Evolutionary conservation across 2,888 invertebrate genomes (phyloP), one percentile per base, ranked within the genome.

Genomic region (Hypomecis atomaria): DNA sequence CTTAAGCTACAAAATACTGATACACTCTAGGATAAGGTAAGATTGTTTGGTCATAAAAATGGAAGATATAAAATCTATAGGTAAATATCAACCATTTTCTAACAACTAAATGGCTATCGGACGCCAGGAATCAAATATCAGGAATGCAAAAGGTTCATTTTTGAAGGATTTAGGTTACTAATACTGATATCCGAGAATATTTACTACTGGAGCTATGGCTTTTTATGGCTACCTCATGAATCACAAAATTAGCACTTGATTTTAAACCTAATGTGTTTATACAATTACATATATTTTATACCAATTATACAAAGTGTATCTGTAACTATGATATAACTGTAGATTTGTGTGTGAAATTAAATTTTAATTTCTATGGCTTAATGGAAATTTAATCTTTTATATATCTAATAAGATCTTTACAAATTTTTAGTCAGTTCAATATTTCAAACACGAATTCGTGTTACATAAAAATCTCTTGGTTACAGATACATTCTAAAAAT

Each of bases 171-270:
- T 69, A 62, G 69, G 73, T 71, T 71, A 71, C 81, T 85, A 87
- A 88, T 86, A 88, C 86, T 88, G 87, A 77, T 81, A 73, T 74
- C 69, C 23, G 36, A 60, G 42, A 76, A 73, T 71, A 79, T 78
- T 77, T 77, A 78, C 68, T 72, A 69, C 58, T 76, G 74, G 71
- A 78, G 60, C 82, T 90, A 92, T 92, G 92, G 92, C 92, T 90
- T 90, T 85, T 79, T 87, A 91, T 92, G 92, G 92, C 92, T 91
- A 91, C 90, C 90, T 89, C 90, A 88, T 87, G 89, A 87, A 89
- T 89, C 89, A 89, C 87, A 88, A 85, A 81, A 79, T 87, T 86
- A 88, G 87, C 87, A 87, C 87, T 85, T 84, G 71, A 77, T 79
- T 81, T 84, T 83, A 82, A 81, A 86, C 85, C 86, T 81, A 82